These are phyloP conservation scores for Eudasyphora cyanicolor DNA, from an alignment of 2,888 invertebrate species.

Conservation along the genomic window DNA sequence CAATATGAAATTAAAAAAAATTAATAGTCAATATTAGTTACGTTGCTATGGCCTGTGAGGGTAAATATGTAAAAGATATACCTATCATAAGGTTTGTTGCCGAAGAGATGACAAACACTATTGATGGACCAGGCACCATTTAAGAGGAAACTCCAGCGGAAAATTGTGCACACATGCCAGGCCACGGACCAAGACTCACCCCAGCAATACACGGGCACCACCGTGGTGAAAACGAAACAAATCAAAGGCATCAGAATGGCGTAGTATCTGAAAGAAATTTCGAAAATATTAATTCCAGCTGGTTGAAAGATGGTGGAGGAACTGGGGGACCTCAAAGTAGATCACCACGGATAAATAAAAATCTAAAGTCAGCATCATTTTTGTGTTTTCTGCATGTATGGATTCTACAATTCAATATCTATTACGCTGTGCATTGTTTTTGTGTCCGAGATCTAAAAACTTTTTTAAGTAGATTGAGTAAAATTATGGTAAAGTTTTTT, in stretches of 20 bases:
- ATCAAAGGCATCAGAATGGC: slow-evolving; percentile 86
- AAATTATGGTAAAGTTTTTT: too few species aligned
- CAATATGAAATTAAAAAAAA: slow-evolving; percentile 15
- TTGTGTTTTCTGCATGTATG: too few species aligned
- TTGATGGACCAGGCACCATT: slow-evolving; percentile 96
- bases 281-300: too few species aligned
- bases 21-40: background rate
- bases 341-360: too few species aligned
- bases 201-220: slow-evolving; percentile 89
- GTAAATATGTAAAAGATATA: slow-evolving; percentile 68
- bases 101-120: slow-evolving; percentile 92
- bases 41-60: too few species aligned
- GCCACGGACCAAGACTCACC: slow-evolving; percentile 86
- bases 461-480: too few species aligned
- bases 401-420: too few species aligned
- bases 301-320: too few species aligned
- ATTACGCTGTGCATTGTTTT: too few species aligned
- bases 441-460: too few species aligned
- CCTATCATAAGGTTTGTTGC: slow-evolving; percentile 88
- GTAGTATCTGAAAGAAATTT: slow-evolving; percentile 90
- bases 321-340: too few species aligned
- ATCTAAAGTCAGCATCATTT: too few species aligned
- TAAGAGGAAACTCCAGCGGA: slow-evolving; percentile 89
- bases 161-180: slow-evolving; percentile 85
- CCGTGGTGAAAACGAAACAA: slow-evolving; percentile 89